phyloP scores from a whole-genome alignment of 1,140 invertebrate species.

The Neodiprion virginianus region DNA sequence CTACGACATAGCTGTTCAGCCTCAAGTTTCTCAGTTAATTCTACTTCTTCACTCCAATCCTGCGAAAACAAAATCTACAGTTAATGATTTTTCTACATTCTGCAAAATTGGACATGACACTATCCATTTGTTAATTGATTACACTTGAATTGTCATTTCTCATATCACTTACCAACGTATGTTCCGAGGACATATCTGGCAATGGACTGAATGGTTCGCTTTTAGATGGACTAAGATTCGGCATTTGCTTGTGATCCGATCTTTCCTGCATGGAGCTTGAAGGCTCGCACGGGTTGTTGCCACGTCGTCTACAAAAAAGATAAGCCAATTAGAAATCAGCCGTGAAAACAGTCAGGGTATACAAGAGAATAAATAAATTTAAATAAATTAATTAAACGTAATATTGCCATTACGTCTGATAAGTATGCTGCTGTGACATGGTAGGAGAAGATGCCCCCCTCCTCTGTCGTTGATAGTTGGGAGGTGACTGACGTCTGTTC shows the following conservation, averaged over 20 bases:
- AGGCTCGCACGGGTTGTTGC: constrained; percentile 35
- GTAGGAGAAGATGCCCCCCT: constrained; percentile 26
- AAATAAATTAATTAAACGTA: constrained; percentile 8
- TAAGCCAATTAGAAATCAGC: not conserved
- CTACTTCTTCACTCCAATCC: constrained; percentile 68
- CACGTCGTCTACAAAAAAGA: constrained; percentile 35
- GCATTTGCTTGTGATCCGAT: constrained; percentile 35
- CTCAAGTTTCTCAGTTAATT: constrained; percentile 58
- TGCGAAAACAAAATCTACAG: constrained; percentile 30
- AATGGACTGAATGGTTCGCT: constrained; percentile 41
- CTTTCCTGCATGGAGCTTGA: constrained; percentile 37
- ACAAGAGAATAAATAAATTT: not conserved
- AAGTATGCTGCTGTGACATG: constrained; percentile 29
- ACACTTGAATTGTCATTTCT: not conserved
- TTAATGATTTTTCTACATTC: constrained; percentile 10
- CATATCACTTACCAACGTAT: constrained; percentile 44
- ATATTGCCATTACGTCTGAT: constrained; percentile 35
- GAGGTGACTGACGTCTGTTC: constrained; percentile 30
- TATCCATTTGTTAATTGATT: not conserved
- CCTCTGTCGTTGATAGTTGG: not conserved
- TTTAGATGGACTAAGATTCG: constrained; percentile 41
- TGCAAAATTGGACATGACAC: constrained; percentile 14
- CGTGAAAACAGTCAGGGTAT: not conserved
- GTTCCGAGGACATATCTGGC: constrained; percentile 38
- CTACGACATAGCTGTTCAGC: constrained; percentile 63